phyloP scores from a whole-genome alignment of 2,113 vertebrate genomes.

The human region DNA sequence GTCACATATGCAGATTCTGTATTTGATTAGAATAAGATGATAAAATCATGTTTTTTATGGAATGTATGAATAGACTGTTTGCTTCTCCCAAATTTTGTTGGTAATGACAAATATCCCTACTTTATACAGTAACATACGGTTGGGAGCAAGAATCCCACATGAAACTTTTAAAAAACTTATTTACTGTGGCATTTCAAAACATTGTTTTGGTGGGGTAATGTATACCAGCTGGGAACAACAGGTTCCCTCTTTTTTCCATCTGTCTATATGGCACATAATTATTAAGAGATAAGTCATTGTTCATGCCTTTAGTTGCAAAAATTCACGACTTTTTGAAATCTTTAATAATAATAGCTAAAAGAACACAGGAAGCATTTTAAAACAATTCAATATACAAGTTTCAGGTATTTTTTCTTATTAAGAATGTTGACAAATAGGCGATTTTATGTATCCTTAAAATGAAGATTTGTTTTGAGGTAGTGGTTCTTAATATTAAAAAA shows the following conservation, averaged over 20 bases:
- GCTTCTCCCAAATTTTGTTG: constrained; percentile 23
- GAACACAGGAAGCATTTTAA: constrained; percentile 20
- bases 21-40: constrained; percentile 12
- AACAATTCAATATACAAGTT: background rate
- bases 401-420: constrained; percentile 4
- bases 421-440: background rate
- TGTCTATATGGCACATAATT: constrained; percentile 3
- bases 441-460: background rate
- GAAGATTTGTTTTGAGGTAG: background rate
- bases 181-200: constrained; percentile 8
- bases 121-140: background rate
- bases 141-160: constrained; percentile 1
- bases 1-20: background rate
- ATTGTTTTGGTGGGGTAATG: constrained; percentile 18
- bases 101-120: background rate
- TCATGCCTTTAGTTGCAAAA: background rate
- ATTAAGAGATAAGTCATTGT: background rate
- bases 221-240: background rate
- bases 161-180: background rate
- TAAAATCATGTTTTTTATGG: background rate
- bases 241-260: background rate
- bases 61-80: constrained; percentile 21
- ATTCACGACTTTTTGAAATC: constrained; percentile 16
- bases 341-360: constrained; percentile 1
- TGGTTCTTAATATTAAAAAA: background rate